These are phyloP conservation scores for Ginglymostoma cirratum DNA, from an alignment of 2,113 vertebrate species.

Conservation along the genomic window DNA sequence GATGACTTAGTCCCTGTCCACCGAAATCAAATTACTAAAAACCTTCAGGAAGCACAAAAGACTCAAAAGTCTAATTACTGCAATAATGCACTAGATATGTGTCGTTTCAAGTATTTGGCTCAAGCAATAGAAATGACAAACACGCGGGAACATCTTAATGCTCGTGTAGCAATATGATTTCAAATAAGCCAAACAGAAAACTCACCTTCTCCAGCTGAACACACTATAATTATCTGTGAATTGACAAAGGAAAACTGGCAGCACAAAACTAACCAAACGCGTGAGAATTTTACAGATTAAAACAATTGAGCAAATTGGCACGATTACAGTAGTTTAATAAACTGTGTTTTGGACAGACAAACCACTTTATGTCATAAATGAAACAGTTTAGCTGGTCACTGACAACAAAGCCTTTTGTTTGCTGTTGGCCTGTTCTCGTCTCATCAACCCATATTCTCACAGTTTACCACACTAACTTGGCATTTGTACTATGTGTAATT, in stretches of 20 bases:
- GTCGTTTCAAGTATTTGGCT: not conserved
- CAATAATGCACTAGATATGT: not conserved
- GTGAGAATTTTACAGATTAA: not conserved
- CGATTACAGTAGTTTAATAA: not conserved
- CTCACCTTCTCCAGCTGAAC: not conserved
- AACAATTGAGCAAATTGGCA: not conserved
- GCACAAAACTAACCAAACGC: not conserved
- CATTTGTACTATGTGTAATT: not conserved
- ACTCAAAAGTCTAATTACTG: not conserved
- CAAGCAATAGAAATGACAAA: not conserved
- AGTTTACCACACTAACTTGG: not conserved
- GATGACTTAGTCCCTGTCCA: not conserved
- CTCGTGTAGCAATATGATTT: no score
- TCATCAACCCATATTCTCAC: not conserved
- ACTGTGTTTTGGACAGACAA: conserved; percentile 13
- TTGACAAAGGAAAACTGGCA: not conserved
- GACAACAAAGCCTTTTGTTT: not conserved
- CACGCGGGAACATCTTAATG: not conserved
- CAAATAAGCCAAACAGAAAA: not conserved
- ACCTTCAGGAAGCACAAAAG: not conserved
- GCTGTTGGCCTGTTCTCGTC: not conserved
- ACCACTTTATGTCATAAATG: not conserved
- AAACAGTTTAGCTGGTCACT: not conserved
- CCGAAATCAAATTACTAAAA: not conserved
- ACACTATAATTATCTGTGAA: conserved; percentile 14